Base-by-base conservation (phyloP, 2,113 vertebrate genomes). In the Notothenia coriiceps region DNA sequence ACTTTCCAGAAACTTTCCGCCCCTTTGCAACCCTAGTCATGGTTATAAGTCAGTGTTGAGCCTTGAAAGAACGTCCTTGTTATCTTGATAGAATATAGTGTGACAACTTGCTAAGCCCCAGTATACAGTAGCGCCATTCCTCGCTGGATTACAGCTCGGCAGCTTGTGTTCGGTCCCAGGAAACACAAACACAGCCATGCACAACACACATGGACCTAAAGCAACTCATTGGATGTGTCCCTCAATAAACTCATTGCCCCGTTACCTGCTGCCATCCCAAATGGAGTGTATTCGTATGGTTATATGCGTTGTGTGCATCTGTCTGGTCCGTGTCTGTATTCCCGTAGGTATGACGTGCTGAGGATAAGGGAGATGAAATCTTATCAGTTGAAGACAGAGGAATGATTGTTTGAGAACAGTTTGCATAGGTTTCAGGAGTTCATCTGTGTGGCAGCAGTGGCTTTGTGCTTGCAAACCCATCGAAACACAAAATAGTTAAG, bases 111-210 rank as follows among this genome's bases (percentile, higher is more conserved):
- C 64, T 84, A 83, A 89, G 73, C 46, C 70, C 35, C 15, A 51
- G 60, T 73, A 68, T 72, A 86, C 74, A 71, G 82, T 72, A 79
- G 57, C 79, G 72, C 59, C 77, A 79, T 87, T 90, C 81, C 83
- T 83, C 40, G 10, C 29, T 82, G 82, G 82, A 85, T 87, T 77
- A 81, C 57, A 70, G 64, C 47, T 69, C 62, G 49, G 66, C 17
- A 63, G 70, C 80, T 40, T 70, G n/a, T 60, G 6, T 55, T 76
- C 57, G 44, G 35, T 62, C 8, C 40, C 67, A 63, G 78, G 62
- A 18, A 61, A 13, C 33, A 74, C 50, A 47, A 33, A 49, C 65
- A 60, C 43, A 59, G 52, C 43, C 15, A 80, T 17, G 18, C 65
- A 49, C 43, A 72, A 72, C 46, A 74, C 22, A 70, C 10, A 17